Evolutionary conservation across 2,797 vertebrate genomes (phyloP).

Genomic region (Ctenochaetus hawaiiensis): DNA sequence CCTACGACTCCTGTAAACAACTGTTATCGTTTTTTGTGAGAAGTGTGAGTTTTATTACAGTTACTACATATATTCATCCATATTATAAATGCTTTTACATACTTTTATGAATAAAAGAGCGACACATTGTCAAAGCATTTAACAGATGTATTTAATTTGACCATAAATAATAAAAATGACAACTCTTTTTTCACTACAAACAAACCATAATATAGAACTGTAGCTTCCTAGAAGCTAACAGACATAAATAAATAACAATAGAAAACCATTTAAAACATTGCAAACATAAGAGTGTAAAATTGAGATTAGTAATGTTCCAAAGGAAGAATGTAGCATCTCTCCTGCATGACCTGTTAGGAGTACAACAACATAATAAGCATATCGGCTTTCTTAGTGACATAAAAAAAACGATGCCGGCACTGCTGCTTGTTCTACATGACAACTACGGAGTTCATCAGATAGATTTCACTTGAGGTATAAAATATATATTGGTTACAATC

Average conservation of each 20-base stretch:
- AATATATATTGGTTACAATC: slow-evolving; percentile 50
- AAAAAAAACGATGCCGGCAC: slow-evolving; percentile 15
- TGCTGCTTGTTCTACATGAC: slow-evolving; percentile 8
- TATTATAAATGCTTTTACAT: neutral
- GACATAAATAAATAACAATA: slow-evolving; percentile 58
- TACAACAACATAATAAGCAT: slow-evolving; percentile 23
- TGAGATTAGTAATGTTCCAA: slow-evolving; percentile 18
- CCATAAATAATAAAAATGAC: slow-evolving; percentile 67
- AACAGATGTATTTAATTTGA: slow-evolving; percentile 57
- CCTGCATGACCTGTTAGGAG: slow-evolving; percentile 18
- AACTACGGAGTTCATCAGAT: slow-evolving; percentile 7
- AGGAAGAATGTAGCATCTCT: slow-evolving; percentile 16
- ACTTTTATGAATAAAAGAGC: slow-evolving; percentile 8
- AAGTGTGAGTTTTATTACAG: too few species aligned
- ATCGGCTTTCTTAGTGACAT: slow-evolving; percentile 31
- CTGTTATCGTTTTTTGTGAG: too few species aligned
- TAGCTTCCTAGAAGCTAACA: slow-evolving; percentile 78
- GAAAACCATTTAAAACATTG: slow-evolving; percentile 52
- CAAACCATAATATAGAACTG: slow-evolving; percentile 31
- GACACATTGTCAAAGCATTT: slow-evolving; percentile 20
- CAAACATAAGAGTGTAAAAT: slow-evolving; percentile 36
- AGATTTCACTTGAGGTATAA: slow-evolving; percentile 34
- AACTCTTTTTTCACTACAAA: slow-evolving; percentile 42
- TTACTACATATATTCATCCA: too few species aligned
- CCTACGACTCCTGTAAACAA: too few species aligned